Percentiles rank a stretch among this genome's conserved stretches.
phyloP scores from a whole-genome alignment of 1,140 invertebrate species.

The Habropoda laboriosa region DNA sequence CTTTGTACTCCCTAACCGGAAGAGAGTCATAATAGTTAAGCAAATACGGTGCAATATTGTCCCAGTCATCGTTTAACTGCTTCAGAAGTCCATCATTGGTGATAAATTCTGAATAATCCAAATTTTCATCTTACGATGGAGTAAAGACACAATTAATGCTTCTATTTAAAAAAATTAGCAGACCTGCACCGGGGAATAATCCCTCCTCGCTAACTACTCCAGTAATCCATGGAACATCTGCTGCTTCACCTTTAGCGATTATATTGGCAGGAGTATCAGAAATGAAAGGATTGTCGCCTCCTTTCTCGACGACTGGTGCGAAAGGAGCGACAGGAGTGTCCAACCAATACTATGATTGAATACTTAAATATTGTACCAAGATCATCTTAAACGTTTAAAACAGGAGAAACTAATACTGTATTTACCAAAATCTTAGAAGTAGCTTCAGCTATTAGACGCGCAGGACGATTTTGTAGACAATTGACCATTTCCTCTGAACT shows the following conservation, averaged over 20 bases:
- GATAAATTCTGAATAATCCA: conserved; percentile 77
- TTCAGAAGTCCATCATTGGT: conserved; percentile 73
- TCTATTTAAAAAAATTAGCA: not conserved
- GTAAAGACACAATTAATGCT: not conserved
- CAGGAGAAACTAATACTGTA: too few species aligned
- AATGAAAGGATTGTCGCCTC: conserved; percentile 79
- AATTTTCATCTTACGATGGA: not conserved
- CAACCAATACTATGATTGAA: conserved; percentile 70
- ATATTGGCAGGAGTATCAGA: conserved; percentile 80
- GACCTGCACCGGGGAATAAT: conserved; percentile 82
- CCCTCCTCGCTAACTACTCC: conserved; percentile 81
- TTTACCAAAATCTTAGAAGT: conserved; percentile 79
- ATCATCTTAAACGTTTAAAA: too few species aligned
- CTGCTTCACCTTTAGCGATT: conserved; percentile 75
- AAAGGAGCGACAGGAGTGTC: conserved; percentile 82
- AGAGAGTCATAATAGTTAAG: conserved; percentile 3
- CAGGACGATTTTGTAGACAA: conserved; percentile 86
- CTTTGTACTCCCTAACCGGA: not conserved
- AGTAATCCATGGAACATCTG: conserved; percentile 82
- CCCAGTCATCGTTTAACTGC: conserved; percentile 82
- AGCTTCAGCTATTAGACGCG: conserved; percentile 81
- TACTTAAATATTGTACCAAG: not conserved
- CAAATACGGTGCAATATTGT: conserved; percentile 58
- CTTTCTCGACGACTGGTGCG: conserved; percentile 81
- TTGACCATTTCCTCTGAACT: conserved; percentile 84